Evolutionary conservation across 2,113 vertebrate genomes (phyloP), one percentile per base, ranked within the genome.

Genomic region (Brachyhypopomus occidentalis): DNA sequence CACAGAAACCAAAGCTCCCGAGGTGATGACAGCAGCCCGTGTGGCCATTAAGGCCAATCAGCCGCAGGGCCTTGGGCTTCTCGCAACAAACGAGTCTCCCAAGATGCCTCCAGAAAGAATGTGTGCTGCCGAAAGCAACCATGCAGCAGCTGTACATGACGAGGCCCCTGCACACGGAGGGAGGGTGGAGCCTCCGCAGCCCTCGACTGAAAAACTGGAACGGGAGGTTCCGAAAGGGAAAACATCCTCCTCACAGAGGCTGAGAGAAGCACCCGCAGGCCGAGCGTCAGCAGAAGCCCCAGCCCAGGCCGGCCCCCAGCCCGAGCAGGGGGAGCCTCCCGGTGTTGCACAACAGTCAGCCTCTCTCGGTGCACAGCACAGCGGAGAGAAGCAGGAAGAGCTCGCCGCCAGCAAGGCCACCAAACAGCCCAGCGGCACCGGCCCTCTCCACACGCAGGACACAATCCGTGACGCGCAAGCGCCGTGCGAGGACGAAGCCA

Each of bases 121-220:
- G 86, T 85, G 84, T 75, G 67, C 72, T 78, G 89, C 90, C 88
- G 91, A 93, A 90, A 88, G 82, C 70, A 69, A 52, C 58, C 88
- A 85, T 85, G 79, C 88, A 88, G 89, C 91, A 92, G 92, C 91
- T 93, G 92, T 90, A 87, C 89, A 90, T 85, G 84, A 85, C 81
- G 90, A 90, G 88, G 92, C 91, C 93, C 92, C 86, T 5, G 80
- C 83, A 92, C 86, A 93, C 93, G 93, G 93, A 94, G 85, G 84
- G 87, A 90, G 89, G 93, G 93, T 86, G 93, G 93, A 93, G 93
- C 88, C 89, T 88, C 64, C 67, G 0, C 80, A 41, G 86, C 83
- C 84, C 87, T 86, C 8, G 81, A 85, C 88, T 86, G 89, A 89
- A 92, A 94, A 93, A 91, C 87, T 89, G 84, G 88, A 92, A 91